Conservation (phyloP, 2,888 invertebrate species). For the Cylloceria caligata region DNA sequence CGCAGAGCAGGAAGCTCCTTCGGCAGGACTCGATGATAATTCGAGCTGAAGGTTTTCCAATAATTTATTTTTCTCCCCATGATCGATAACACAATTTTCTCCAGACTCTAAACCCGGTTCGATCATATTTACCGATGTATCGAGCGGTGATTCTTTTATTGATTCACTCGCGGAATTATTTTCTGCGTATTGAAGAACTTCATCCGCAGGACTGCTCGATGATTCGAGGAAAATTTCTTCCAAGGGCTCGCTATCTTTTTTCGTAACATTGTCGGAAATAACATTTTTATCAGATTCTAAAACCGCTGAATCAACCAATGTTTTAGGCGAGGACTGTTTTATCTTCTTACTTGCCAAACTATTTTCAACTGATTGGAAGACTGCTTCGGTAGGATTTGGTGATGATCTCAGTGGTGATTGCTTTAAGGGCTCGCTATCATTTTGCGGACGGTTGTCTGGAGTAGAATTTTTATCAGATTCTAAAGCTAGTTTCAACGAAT, state of each 20-base stretch:
- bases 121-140: not conserved
- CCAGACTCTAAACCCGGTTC: not conserved
- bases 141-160: not conserved
- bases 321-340: not conserved
- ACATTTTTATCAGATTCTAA: not conserved
- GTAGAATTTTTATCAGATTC: not conserved
- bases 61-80: too few relatives aligned
- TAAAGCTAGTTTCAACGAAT: not conserved
- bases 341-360: not conserved
- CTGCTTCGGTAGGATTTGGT: not conserved
- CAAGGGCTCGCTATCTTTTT: not conserved
- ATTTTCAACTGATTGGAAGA: slow-evolving; percentile 4
- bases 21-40: not conserved
- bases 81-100: not conserved
- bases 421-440: not conserved
- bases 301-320: not conserved
- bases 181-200: not conserved
- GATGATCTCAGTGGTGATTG: not conserved
- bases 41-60: not conserved
- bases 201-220: not conserved
- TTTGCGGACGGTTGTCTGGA: not conserved
- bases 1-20: not conserved
- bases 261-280: not conserved
- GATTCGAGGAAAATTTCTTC: not conserved
- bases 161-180: not conserved